A percentile compares a stretch with the other conserved stretches of the same genome.
These are phyloP conservation scores for Vanessa atalanta DNA, from an alignment of 1,140 invertebrate genomes.

Conservation along the genomic window DNA sequence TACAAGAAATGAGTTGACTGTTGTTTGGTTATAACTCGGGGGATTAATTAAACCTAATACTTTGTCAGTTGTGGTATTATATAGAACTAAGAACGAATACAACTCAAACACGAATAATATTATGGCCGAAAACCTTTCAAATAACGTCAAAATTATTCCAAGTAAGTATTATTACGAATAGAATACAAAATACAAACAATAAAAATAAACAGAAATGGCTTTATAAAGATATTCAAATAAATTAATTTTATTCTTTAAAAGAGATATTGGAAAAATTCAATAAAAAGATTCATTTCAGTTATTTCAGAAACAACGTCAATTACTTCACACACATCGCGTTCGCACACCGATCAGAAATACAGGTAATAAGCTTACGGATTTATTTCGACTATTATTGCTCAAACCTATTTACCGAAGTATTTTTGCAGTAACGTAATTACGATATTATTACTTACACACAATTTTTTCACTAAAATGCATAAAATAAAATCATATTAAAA, in stretches of 20 bases:
- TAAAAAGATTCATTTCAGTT: conserved; percentile 27
- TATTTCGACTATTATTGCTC: not conserved
- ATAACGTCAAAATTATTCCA: not conserved
- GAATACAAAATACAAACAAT: not conserved
- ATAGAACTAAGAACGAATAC: not conserved
- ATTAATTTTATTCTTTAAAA: conserved; percentile 23
- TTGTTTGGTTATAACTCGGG: not conserved
- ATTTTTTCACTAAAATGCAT: too few species aligned
- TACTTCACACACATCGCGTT: not conserved
- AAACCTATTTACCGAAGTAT: not conserved
- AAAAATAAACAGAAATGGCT: conserved; percentile 1
- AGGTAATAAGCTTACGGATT: conserved; percentile 8
- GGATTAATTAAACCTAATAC: not conserved
- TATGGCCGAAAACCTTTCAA: not conserved
- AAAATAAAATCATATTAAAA: too few species aligned
- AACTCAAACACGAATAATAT: too few species aligned
- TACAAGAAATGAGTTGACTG: conserved; percentile 7
- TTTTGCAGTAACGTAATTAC: too few species aligned
- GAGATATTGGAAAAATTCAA: conserved; percentile 13
- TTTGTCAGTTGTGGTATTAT: not conserved
- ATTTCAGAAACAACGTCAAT: conserved; percentile 14
- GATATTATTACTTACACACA: too few species aligned
- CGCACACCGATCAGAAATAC: not conserved
- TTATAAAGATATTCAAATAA: conserved; percentile 18
- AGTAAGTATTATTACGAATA: not conserved